phyloP scores from a whole-genome alignment of 2,888 invertebrate species.

The Aromia moschata region DNA sequence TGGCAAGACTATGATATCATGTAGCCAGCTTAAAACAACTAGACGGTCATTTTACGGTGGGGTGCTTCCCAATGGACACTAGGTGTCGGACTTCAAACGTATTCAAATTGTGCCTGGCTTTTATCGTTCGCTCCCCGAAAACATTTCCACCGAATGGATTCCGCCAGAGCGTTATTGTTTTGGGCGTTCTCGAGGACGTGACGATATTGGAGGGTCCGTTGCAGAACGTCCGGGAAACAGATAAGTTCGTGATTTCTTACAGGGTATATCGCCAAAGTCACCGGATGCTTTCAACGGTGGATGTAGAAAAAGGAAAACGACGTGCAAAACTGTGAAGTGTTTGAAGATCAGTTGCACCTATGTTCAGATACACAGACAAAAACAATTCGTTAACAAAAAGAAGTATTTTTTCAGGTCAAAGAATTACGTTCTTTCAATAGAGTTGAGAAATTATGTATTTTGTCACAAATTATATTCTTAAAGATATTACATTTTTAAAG shows the following conservation, averaged over 20 bases:
- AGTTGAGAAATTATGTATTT: too few species aligned
- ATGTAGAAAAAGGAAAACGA: too few species aligned
- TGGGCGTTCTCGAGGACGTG: constrained; percentile 11
- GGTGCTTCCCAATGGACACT: constrained; percentile 31
- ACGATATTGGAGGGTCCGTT: background rate
- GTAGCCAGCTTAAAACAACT: constrained; percentile 30
- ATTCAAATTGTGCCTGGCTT: constrained; percentile 34
- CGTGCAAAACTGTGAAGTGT: too few species aligned
- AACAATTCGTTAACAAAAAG: too few species aligned
- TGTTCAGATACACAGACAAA: too few species aligned
- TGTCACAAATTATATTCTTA: too few species aligned
- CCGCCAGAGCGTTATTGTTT: constrained; percentile 17
- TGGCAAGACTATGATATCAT: constrained; percentile 25
- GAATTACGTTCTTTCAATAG: too few species aligned
- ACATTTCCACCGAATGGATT: constrained; percentile 25
- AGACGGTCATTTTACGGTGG: constrained; percentile 33
- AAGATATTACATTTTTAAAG: too few species aligned
- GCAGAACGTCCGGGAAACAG: constrained; percentile 1
- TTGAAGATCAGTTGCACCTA: too few species aligned
- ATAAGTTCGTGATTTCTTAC: background rate
- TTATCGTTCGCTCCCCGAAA: constrained; percentile 23
- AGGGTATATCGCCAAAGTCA: background rate
- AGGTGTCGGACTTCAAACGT: constrained; percentile 36
- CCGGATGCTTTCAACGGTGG: background rate
- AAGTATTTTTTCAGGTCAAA: too few species aligned